These are phyloP conservation scores for Etheostoma cragini DNA, from an alignment of 2,113 vertebrate species.

Conservation along the genomic window DNA sequence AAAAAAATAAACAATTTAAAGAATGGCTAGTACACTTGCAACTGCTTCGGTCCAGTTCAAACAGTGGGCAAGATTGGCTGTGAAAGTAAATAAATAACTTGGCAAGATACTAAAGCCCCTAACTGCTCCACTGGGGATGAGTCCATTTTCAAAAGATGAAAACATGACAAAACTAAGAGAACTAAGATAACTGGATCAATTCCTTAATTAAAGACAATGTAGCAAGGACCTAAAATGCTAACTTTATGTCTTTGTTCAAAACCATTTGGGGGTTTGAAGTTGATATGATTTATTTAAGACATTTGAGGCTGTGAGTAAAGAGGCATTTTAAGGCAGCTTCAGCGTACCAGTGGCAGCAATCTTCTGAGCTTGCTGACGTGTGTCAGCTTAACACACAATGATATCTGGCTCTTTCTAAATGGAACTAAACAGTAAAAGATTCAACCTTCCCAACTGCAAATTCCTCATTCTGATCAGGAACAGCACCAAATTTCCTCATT, in stretches of 20 bases:
- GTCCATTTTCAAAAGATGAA: slow-evolving; percentile 40
- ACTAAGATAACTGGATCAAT: slow-evolving; percentile 24
- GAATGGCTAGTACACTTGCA: neutral
- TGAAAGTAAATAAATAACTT: slow-evolving; percentile 25
- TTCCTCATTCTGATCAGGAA: slow-evolving; percentile 25
- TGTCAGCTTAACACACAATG: slow-evolving; percentile 59
- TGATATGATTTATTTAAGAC: slow-evolving; percentile 26
- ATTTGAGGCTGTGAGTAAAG: slow-evolving; percentile 35
- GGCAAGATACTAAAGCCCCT: slow-evolving; percentile 18
- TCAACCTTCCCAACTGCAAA: slow-evolving; percentile 4
- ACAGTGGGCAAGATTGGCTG: neutral
- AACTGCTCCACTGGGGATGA: slow-evolving; percentile 28
- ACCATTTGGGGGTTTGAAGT: slow-evolving; percentile 7
- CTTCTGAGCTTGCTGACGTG: slow-evolving; percentile 60
- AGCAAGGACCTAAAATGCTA: slow-evolving; percentile 10
- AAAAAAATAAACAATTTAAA: neutral
- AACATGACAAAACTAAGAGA: slow-evolving; percentile 45
- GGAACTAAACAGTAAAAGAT: slow-evolving; percentile 26
- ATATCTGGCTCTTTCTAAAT: slow-evolving; percentile 45
- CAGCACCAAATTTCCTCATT: neutral
- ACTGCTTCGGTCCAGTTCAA: slow-evolving; percentile 9
- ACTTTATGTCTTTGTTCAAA: neutral
- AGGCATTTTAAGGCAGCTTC: slow-evolving; percentile 47
- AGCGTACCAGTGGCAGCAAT: slow-evolving; percentile 50
- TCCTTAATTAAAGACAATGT: slow-evolving; percentile 1